phyloP scores from a whole-genome alignment of 2,888 invertebrate species.

The Habrosyne pyritoides region DNA sequence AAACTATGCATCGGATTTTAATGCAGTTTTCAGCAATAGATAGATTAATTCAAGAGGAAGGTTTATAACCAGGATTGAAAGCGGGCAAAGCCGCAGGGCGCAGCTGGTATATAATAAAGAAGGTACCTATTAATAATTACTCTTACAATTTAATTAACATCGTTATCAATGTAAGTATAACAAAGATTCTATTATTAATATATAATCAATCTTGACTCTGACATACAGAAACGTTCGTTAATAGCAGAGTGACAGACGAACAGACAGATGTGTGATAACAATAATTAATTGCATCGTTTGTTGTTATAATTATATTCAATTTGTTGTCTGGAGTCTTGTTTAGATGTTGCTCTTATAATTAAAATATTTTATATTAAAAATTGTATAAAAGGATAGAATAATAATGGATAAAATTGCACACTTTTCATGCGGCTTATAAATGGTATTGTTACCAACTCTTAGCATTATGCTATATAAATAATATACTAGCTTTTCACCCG shows the following conservation, averaged over 20 bases:
- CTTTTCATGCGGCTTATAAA: no score
- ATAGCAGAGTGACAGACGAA: conserved; percentile 27
- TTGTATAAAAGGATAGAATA: neutral
- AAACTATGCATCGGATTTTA: no score
- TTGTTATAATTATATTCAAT: conserved; percentile 37
- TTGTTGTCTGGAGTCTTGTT: conserved; percentile 13
- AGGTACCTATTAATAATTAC: neutral
- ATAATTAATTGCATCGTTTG: conserved; percentile 40
- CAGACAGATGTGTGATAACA: conserved; percentile 34
- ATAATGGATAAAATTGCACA: no score
- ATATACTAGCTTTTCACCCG: no score
- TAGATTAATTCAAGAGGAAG: no score
- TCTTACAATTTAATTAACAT: neutral
- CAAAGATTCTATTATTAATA: conserved; percentile 27
- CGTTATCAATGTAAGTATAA: conserved; percentile 15
- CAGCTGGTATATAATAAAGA: no score
- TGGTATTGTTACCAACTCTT: no score
- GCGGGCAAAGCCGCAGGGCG: no score
- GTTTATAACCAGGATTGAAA: no score
- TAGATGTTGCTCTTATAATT: neutral
- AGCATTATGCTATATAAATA: no score
- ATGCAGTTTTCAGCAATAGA: no score
- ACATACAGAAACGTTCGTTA: conserved; percentile 32
- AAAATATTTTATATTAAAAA: neutral
- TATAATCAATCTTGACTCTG: conserved; percentile 32